Conservation (phyloP, 2,797 vertebrate species). For the Scarus forsteni region DNA sequence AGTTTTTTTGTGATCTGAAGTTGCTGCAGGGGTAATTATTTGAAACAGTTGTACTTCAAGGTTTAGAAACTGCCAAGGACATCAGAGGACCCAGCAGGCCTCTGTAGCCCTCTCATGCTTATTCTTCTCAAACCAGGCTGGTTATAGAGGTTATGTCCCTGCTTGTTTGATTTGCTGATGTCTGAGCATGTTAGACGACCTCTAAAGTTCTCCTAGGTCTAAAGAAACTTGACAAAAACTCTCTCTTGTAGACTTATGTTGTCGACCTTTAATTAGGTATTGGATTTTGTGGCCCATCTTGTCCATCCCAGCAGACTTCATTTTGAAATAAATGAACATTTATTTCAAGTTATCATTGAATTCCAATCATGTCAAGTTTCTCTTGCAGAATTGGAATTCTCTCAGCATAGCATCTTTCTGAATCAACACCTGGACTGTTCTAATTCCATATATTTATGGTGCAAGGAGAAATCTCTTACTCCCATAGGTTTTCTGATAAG, state of each 20-base stretch:
- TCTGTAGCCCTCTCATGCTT: background rate
- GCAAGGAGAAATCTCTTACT: constrained; percentile 5
- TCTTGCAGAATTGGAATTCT: background rate
- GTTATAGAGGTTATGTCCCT: background rate
- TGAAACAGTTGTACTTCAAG: background rate
- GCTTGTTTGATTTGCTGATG: constrained; percentile 4
- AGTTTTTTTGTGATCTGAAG: constrained; percentile 1
- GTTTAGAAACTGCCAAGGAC: background rate
- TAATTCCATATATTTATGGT: background rate
- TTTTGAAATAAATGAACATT: background rate
- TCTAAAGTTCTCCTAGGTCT: background rate
- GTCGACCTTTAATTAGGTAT: too few relatives aligned
- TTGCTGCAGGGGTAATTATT: background rate
- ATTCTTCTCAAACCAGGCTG: constrained; percentile 1
- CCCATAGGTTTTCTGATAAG: constrained; percentile 20
- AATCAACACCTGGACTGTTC: constrained; percentile 7
- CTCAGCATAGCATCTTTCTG: constrained; percentile 7
- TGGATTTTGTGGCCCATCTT: too few relatives aligned
- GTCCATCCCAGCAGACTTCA: background rate
- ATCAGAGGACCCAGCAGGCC: background rate
- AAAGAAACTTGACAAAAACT: too few relatives aligned
- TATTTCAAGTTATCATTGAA: background rate
- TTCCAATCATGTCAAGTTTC: background rate
- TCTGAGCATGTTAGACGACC: constrained; percentile 1
- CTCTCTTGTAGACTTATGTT: too few relatives aligned